phyloP scores from a whole-genome alignment of 2,888 invertebrate genomes.

The Drosophila limbata region DNA sequence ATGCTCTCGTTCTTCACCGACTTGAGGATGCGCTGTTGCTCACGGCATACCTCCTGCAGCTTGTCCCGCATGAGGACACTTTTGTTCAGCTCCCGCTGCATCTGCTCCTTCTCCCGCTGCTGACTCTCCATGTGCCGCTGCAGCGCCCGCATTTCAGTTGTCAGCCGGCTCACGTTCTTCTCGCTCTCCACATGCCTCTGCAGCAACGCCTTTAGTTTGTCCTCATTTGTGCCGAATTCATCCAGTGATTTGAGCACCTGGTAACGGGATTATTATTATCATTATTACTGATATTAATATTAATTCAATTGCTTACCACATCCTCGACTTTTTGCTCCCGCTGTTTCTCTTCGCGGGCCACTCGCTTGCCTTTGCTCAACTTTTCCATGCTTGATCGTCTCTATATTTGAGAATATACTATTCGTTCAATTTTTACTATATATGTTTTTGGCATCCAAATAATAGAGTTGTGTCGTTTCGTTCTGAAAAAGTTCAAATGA shows the following conservation, averaged over 20 bases:
- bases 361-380: constrained; percentile 81
- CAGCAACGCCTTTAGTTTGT: constrained; percentile 76
- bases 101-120: constrained; percentile 92
- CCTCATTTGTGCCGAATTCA: constrained; percentile 69
- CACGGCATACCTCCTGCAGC: constrained; percentile 95
- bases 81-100: constrained; percentile 93
- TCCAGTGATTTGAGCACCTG: constrained; percentile 76
- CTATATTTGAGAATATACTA: constrained; percentile 44
- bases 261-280: neutral
- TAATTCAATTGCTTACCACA: constrained; percentile 64
- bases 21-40: constrained; percentile 96
- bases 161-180: constrained; percentile 88
- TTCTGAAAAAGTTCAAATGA: no score
- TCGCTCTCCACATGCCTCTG: constrained; percentile 90
- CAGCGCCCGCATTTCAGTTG: constrained; percentile 87
- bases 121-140: constrained; percentile 88
- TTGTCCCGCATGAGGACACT: constrained; percentile 92
- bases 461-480: no score
- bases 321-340: constrained; percentile 84
- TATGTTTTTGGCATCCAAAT: no score
- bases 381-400: constrained; percentile 76
- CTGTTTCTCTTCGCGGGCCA: constrained; percentile 86
- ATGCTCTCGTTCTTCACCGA: constrained; percentile 93
- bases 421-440: constrained; percentile 51
- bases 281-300: neutral